These are phyloP conservation scores for Myotis daubentonii DNA, from an alignment of 2,797 vertebrate species.

Conservation along the genomic window DNA sequence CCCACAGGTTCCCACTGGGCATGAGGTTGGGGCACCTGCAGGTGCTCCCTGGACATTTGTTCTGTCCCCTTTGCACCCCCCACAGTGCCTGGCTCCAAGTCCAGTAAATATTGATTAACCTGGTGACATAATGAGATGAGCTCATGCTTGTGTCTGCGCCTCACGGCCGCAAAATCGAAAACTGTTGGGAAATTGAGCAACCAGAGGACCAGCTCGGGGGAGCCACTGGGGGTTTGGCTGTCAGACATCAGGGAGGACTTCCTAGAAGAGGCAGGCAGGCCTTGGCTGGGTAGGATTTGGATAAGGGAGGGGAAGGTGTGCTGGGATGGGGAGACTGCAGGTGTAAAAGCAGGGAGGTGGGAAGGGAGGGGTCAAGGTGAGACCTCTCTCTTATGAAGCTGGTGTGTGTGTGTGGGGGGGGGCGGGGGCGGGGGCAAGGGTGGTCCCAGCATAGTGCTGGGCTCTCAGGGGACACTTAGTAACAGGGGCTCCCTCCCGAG, in stretches of 20 bases:
- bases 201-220: background rate
- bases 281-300: background rate
- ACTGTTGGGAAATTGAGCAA: background rate
- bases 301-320: background rate
- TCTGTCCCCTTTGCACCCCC: rapidly evolving
- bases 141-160: background rate
- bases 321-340: rapidly evolving
- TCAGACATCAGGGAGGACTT: background rate
- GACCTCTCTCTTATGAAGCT: background rate
- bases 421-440: no score
- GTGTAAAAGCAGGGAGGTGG: background rate
- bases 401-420: no score
- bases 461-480: background rate
- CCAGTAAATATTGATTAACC: background rate
- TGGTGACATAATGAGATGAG: background rate
- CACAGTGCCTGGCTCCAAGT: background rate
- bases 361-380: background rate
- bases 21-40: rapidly evolving
- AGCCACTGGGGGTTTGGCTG: background rate
- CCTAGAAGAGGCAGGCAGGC: background rate
- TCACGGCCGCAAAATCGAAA: background rate
- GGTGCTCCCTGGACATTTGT: background rate
- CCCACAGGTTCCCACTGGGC: rapidly evolving
- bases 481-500: background rate
- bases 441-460: background rate